Conservation (phyloP, 2,113 vertebrate genomes). For the Solea solea region DNA sequence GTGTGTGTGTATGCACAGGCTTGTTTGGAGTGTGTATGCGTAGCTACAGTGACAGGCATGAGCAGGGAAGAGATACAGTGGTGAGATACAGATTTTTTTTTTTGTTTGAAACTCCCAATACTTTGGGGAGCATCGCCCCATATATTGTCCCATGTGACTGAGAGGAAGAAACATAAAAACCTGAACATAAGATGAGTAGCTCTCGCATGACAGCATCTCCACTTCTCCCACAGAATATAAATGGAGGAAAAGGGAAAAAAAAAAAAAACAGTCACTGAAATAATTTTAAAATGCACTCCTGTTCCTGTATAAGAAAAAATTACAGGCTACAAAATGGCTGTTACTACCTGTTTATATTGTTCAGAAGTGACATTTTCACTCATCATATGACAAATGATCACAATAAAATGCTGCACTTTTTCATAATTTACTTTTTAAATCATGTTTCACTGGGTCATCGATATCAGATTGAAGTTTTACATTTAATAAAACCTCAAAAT, state of each 20-base stretch:
- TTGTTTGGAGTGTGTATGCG: constrained; percentile 27
- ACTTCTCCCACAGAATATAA: constrained; percentile 65
- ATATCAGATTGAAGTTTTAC: not conserved
- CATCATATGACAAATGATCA: not conserved
- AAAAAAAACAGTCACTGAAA: constrained; percentile 53
- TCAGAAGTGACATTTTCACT: not conserved
- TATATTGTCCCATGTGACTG: constrained; percentile 74
- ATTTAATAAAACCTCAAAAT: not conserved
- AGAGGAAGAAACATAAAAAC: constrained; percentile 55
- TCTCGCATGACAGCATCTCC: constrained; percentile 40
- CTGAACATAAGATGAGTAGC: constrained; percentile 48
- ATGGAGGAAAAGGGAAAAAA: constrained; percentile 21
- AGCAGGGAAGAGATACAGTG: constrained; percentile 42
- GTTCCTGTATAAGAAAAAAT: constrained; percentile 13
- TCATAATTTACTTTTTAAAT: no score
- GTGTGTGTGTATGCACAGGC: constrained; percentile 26
- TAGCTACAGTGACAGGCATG: constrained; percentile 46
- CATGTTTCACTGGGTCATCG: not conserved
- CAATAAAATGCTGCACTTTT: no score
- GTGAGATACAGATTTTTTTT: constrained; percentile 27
- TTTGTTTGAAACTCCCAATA: constrained; percentile 73
- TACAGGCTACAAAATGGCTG: constrained; percentile 14
- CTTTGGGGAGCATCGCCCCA: constrained; percentile 74
- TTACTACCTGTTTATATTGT: constrained; percentile 1
- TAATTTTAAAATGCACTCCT: constrained; percentile 29